Evolutionary conservation across 1,140 invertebrate genomes (phyloP).

Genomic region (Cydia pomonella): DNA sequence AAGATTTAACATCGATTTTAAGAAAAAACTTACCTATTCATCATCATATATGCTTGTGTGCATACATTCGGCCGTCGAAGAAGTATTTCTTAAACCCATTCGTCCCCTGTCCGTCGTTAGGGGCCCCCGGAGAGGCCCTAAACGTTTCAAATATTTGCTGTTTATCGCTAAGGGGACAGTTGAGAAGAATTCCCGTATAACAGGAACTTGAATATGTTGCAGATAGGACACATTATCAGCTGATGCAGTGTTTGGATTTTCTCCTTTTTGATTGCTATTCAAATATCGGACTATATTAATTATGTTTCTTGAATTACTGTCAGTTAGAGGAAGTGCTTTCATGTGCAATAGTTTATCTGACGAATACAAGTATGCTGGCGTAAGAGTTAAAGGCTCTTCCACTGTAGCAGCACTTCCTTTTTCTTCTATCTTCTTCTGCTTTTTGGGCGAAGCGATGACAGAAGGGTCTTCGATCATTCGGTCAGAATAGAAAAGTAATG

Average conservation of each 20-base stretch:
- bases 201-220: not conserved
- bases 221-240: not conserved
- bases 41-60: not conserved
- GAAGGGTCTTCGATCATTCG: too few species aligned
- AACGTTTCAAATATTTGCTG: constrained; percentile 31
- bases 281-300: not conserved
- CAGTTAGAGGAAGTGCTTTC: too few species aligned
- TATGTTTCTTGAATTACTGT: too few species aligned
- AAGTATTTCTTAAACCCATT: constrained; percentile 16
- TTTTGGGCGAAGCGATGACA: too few species aligned
- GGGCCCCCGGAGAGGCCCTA: constrained; percentile 15
- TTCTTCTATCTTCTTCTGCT: too few species aligned
- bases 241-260: not conserved
- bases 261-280: not conserved
- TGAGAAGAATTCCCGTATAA: constrained; percentile 9
- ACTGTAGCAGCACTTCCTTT: too few species aligned
- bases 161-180: constrained; percentile 10
- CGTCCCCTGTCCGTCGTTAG: constrained; percentile 1
- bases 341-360: too few species aligned
- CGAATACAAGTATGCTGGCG: too few species aligned
- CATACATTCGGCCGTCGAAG: not conserved
- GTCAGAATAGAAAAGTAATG: too few species aligned
- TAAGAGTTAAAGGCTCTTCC: too few species aligned
- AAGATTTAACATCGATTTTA: not conserved
- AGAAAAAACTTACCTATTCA: not conserved